These are phyloP conservation scores for Petrophora chlorosata DNA, from an alignment of 2,888 invertebrate genomes.

Conservation along the genomic window DNA sequence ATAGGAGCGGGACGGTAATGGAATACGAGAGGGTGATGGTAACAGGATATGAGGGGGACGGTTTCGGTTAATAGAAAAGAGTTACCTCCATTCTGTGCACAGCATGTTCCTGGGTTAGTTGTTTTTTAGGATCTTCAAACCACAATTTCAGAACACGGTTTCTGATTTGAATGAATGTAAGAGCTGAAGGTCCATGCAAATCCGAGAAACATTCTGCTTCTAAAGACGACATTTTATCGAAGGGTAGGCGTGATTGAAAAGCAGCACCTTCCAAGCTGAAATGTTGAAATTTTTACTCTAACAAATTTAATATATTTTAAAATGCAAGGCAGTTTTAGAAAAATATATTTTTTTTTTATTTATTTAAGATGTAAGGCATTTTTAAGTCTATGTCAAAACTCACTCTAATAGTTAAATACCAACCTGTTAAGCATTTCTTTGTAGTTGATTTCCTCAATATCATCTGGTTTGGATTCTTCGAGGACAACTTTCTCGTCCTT, in stretches of 20 bases:
- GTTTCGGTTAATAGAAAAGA: neutral
- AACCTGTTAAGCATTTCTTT: constrained; percentile 77
- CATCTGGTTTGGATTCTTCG: constrained; percentile 65
- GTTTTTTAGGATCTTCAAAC: constrained; percentile 97
- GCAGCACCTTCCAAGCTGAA: constrained; percentile 96
- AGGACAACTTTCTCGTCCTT: constrained; percentile 47
- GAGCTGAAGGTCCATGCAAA: constrained; percentile 91
- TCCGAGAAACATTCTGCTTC: constrained; percentile 98
- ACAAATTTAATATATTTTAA: too few relatives aligned
- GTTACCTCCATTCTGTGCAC: constrained; percentile 89
- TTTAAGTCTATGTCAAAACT: too few relatives aligned
- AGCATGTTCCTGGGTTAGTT: constrained; percentile 92
- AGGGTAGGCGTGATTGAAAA: constrained; percentile 96
- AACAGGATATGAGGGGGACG: too few relatives aligned
- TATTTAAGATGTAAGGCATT: too few relatives aligned
- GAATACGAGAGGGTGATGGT: too few relatives aligned
- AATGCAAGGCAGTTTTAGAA: too few relatives aligned
- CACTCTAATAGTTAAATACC: neutral
- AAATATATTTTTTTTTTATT: too few relatives aligned
- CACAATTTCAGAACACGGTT: constrained; percentile 96
- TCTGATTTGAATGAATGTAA: constrained; percentile 95
- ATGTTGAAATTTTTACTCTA: too few relatives aligned
- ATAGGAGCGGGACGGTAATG: too few relatives aligned
- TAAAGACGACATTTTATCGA: constrained; percentile 96
- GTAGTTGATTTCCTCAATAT: constrained; percentile 85